Evolutionary conservation across 2,888 invertebrate genomes (phyloP).

Genomic region (Coremacera marginata): DNA sequence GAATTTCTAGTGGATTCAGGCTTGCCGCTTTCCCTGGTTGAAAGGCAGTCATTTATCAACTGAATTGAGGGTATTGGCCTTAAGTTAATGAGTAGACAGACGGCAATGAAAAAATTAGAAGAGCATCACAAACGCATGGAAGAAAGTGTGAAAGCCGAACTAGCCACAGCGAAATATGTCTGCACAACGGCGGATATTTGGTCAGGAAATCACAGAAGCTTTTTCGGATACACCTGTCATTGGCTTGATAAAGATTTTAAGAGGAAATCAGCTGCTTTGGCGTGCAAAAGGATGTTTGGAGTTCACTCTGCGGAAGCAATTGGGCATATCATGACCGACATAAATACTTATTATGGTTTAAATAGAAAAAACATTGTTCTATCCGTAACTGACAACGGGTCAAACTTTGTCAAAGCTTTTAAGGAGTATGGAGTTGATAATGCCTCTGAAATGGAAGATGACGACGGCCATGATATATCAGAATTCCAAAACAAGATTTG

Average conservation of each 20-base stretch:
- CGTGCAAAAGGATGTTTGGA: slow-evolving; percentile 36
- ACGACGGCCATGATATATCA: neutral
- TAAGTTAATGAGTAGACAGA: slow-evolving; percentile 37
- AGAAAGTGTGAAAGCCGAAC: slow-evolving; percentile 29
- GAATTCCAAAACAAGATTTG: slow-evolving; percentile 31
- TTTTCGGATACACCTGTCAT: slow-evolving; percentile 42
- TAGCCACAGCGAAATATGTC: slow-evolving; percentile 31
- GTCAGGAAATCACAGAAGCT: neutral
- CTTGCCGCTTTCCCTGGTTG: too few relatives aligned
- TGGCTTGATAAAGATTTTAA: too few relatives aligned
- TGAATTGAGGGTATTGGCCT: slow-evolving; percentile 37
- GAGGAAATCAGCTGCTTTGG: slow-evolving; percentile 35
- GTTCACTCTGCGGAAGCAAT: slow-evolving; percentile 33
- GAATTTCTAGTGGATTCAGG: too few relatives aligned
- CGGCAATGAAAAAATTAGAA: slow-evolving; percentile 41
- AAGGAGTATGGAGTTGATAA: slow-evolving; percentile 36
- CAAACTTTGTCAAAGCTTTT: slow-evolving; percentile 36
- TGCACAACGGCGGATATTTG: slow-evolving; percentile 19
- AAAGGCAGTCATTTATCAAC: too few relatives aligned
- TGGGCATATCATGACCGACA: slow-evolving; percentile 26
- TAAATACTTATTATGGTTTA: slow-evolving; percentile 34
- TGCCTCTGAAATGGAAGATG: neutral
- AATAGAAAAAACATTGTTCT: slow-evolving; percentile 33
- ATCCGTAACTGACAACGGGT: slow-evolving; percentile 35
- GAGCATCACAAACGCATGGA: slow-evolving; percentile 34